Evolutionary conservation across 2,888 invertebrate genomes (phyloP), one percentile per base, ranked within the genome.

Genomic region (Saturnia japonica): DNA sequence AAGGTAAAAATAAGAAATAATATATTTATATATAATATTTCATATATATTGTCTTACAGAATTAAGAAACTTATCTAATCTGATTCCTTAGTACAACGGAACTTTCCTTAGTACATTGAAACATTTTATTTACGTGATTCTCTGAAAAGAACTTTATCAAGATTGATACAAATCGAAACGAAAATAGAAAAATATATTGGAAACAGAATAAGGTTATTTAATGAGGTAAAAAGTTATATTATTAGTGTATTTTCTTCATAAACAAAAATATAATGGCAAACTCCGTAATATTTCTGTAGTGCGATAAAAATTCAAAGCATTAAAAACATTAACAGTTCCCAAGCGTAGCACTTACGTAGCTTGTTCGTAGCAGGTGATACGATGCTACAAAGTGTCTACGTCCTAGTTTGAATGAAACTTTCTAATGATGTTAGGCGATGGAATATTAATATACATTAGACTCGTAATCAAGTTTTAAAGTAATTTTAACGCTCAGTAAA

Each of bases 311-410:
- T 68, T 68, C 54, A 64, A 43, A n/a, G n/a, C 51, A 64, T 71
- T 42, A 51, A 68, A 76, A 78, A 77, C 79, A 77, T 77, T 80
- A 77, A 74, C 73, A 73, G 75, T 76, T 74, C 74, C 73, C 73
- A 43, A 69, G 51, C 75, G 75, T 74, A 76, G 78, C 76, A 69
- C 75, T 75, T 72, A 71, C 77, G 81, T 83, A 84, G 81, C 73
- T 72, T 70, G 73, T 75, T 71, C 79, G 85, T 85, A 87, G 86
- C 82, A 82, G 77, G 79, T 84, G 83, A 85, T 87, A 85, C 84
- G 77, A 78, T 84, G 83, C 86, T 87, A 85, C 84, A 80, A 78
- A 81, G 73, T 75, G 73, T 68, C 81, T 82, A 83, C 80, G 80
- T 72, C 73, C 62, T 79, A 81, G 78, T 82, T 82, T 82, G 78